Evolutionary conservation across 2,797 vertebrate species (phyloP).

Genomic region (Sebastes steindachneri): DNA sequence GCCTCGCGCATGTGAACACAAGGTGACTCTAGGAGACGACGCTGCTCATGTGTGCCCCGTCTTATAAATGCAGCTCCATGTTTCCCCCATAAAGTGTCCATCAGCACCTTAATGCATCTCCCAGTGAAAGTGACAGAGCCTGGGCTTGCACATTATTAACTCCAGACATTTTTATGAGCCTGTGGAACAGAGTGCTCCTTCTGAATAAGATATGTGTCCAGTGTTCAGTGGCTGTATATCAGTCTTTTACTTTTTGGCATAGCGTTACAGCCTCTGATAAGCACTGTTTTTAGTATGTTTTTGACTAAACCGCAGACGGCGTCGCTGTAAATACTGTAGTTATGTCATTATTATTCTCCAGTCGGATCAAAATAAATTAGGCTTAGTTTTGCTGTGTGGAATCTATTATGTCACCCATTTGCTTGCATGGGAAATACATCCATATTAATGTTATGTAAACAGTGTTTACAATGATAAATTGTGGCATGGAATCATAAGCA

Average conservation of each 20-base stretch:
- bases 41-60: conserved; percentile 47
- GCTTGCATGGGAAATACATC: conserved; percentile 54
- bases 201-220: conserved; percentile 73
- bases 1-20: conserved; percentile 68
- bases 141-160: conserved; percentile 77
- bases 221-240: conserved; percentile 44
- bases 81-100: conserved; percentile 78
- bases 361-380: conserved; percentile 38
- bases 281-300: conserved; percentile 26
- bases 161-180: conserved; percentile 75
- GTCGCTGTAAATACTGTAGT: conserved; percentile 25
- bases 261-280: conserved; percentile 28
- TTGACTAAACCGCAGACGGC: conserved; percentile 8
- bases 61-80: conserved; percentile 76
- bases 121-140: conserved; percentile 73
- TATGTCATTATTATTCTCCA: conserved; percentile 29
- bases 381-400: conserved; percentile 26
- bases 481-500: conserved; percentile 60
- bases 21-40: conserved; percentile 71
- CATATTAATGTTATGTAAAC: conserved; percentile 71
- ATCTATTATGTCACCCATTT: conserved; percentile 47
- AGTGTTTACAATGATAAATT: conserved; percentile 66
- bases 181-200: conserved; percentile 69
- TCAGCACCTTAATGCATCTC: conserved; percentile 77
- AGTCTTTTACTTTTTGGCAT: conserved; percentile 42